Conservation (phyloP, 2,888 invertebrate genomes). For the Choreutis nemorana region DNA sequence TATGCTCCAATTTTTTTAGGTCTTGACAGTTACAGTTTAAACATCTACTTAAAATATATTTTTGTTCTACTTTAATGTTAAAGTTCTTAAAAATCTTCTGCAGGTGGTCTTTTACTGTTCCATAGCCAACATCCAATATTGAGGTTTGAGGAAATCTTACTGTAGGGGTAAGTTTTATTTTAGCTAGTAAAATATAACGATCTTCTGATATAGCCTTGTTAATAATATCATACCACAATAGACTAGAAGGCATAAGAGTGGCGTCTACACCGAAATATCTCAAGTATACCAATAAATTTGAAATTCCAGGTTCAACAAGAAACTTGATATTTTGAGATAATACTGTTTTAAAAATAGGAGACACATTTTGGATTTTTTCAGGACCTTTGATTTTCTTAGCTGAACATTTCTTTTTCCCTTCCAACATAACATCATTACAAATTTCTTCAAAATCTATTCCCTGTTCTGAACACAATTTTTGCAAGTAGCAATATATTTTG, state of each 20-base stretch:
- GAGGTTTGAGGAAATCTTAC: conserved; percentile 58
- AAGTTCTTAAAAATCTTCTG: conserved; percentile 72
- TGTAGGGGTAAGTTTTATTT: conserved; percentile 60
- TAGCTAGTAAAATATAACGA: conserved; percentile 32
- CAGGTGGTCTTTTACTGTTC: conserved; percentile 68
- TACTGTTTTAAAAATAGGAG: not conserved
- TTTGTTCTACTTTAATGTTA: conserved; percentile 68
- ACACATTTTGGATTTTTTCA: conserved; percentile 22
- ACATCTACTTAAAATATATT: conserved; percentile 77
- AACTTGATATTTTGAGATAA: conserved; percentile 29
- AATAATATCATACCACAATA: conserved; percentile 48
- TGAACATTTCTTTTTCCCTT: conserved; percentile 53
- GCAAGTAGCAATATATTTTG: conserved; percentile 77
- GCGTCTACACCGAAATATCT: conserved; percentile 66
- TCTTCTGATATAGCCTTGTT: conserved; percentile 45
- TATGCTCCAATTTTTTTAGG: conserved; percentile 25
- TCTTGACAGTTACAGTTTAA: conserved; percentile 63
- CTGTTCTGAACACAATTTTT: conserved; percentile 42
- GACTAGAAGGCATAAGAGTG: conserved; percentile 68
- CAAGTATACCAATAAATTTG: conserved; percentile 34
- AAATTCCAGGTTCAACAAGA: conserved; percentile 35
- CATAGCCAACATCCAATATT: conserved; percentile 64
- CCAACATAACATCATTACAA: conserved; percentile 66
- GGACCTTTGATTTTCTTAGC: conserved; percentile 40
- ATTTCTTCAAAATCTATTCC: conserved; percentile 70